Conservation (phyloP, 92 coral and sea anemone species). For the Parazoanthus atlanticus region DNA sequence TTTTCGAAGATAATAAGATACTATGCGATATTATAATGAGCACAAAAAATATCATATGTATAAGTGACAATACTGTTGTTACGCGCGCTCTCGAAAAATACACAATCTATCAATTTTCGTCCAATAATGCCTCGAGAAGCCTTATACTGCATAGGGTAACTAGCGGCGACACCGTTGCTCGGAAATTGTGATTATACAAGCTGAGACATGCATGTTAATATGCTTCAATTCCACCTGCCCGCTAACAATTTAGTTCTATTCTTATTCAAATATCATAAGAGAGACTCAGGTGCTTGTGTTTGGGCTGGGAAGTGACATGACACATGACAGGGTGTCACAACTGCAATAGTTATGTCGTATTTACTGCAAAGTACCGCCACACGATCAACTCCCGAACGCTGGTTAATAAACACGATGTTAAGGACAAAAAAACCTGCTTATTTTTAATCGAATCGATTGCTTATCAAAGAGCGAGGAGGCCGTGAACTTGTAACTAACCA, state of each 20-base stretch:
- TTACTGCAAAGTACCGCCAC: neutral
- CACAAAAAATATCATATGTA: neutral
- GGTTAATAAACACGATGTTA: neutral
- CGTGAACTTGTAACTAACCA: neutral
- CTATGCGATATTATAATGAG: conserved; percentile 14
- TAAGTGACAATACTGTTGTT: conserved; percentile 17
- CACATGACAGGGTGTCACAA: conserved; percentile 40
- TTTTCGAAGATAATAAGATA: neutral
- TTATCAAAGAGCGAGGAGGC: neutral
- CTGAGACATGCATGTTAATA: conserved; percentile 28
- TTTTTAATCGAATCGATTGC: neutral
- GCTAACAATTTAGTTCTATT: conserved; percentile 24
- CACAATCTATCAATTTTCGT: conserved; percentile 13
- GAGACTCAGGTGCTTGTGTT: conserved; percentile 19
- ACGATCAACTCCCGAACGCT: neutral
- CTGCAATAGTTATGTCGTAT: conserved; percentile 5
- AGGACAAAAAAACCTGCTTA: neutral
- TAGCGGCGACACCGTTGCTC: conserved; percentile 22
- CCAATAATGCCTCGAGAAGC: conserved; percentile 3
- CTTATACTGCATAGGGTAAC: neutral
- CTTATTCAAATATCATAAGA: conserved; percentile 40
- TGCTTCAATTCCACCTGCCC: conserved; percentile 37
- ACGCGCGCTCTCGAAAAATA: conserved; percentile 9
- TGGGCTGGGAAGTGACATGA: conserved; percentile 27
- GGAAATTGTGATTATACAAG: conserved; percentile 35